phyloP scores from a whole-genome alignment of 2,888 invertebrate genomes.

The Habroteleia sp. region DNA sequence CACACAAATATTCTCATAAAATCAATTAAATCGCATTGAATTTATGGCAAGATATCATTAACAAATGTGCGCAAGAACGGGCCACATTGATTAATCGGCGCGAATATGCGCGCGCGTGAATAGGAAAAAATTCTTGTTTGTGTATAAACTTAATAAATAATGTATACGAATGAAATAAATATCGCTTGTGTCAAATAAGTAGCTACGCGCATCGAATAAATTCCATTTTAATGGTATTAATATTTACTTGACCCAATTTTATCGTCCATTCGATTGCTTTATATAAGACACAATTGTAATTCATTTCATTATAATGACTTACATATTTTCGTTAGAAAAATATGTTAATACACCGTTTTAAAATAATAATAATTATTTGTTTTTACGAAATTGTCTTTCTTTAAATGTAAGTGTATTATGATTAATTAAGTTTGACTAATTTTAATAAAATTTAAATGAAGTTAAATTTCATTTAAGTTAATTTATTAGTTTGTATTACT shows the following conservation, averaged over 20 bases:
- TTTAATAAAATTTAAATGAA: too few relatives aligned
- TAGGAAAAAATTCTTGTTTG: slow-evolving; percentile 15
- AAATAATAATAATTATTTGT: too few relatives aligned
- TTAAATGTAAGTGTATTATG: too few relatives aligned
- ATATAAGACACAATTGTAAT: too few relatives aligned
- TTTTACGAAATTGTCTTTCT: too few relatives aligned
- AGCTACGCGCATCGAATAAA: slow-evolving; percentile 13
- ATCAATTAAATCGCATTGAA: slow-evolving; percentile 23
- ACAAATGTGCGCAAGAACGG: slow-evolving; percentile 3
- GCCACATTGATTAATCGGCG: not conserved
- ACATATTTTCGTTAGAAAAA: too few relatives aligned
- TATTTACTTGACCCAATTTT: slow-evolving; percentile 32
- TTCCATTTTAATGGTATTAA: slow-evolving; percentile 14
- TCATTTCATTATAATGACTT: too few relatives aligned
- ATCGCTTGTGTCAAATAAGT: slow-evolving; percentile 22
- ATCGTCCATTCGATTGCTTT: not conserved
- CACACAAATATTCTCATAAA: slow-evolving; percentile 23
- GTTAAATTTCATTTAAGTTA: too few relatives aligned
- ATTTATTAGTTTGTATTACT: too few relatives aligned
- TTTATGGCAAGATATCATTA: slow-evolving; percentile 26
- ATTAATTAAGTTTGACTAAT: too few relatives aligned
- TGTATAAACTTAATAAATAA: slow-evolving; percentile 32
- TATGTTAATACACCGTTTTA: too few relatives aligned
- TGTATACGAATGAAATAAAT: slow-evolving; percentile 24
- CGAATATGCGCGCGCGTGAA: not conserved